phyloP scores from a whole-genome alignment of 2,888 invertebrate genomes.

The Chloroclystis v-ata region DNA sequence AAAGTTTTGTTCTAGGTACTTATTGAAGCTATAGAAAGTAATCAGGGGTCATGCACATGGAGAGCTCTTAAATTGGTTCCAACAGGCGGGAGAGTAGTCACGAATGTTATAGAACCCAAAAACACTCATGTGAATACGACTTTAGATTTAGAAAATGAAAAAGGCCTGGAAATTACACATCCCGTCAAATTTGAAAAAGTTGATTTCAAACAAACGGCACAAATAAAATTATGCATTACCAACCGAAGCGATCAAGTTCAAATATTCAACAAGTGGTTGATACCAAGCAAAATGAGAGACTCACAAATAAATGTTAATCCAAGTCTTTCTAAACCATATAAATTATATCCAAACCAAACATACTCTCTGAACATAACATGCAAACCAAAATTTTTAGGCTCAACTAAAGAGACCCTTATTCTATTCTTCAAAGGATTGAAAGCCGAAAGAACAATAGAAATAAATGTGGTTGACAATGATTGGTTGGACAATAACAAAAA shows the following conservation, averaged over 20 bases:
- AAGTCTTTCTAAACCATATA: slow-evolving; percentile 42
- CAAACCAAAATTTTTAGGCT: slow-evolving; percentile 79
- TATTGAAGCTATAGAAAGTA: slow-evolving; percentile 85
- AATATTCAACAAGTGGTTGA: slow-evolving; percentile 67
- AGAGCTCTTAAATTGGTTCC: slow-evolving; percentile 72
- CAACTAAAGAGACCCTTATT: slow-evolving; percentile 78
- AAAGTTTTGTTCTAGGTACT: slow-evolving; percentile 65
- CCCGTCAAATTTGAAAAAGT: slow-evolving; percentile 66
- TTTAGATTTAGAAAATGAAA: slow-evolving; percentile 58
- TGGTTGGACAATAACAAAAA: slow-evolving; percentile 14
- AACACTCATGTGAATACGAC: slow-evolving; percentile 42
- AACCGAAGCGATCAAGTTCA: slow-evolving; percentile 67
- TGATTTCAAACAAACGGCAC: slow-evolving; percentile 49
- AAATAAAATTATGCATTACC: slow-evolving; percentile 45
- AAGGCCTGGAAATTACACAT: slow-evolving; percentile 75
- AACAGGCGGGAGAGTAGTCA: slow-evolving; percentile 8
- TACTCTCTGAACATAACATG: slow-evolving; percentile 71
- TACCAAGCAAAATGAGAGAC: slow-evolving; percentile 69
- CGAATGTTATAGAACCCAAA: slow-evolving; percentile 40
- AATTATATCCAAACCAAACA: slow-evolving; percentile 59
- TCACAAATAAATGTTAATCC: slow-evolving; percentile 75
- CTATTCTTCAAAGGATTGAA: slow-evolving; percentile 80
- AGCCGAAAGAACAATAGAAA: slow-evolving; percentile 77
- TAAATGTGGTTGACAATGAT: slow-evolving; percentile 62
- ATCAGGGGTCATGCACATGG: slow-evolving; percentile 78